Evolutionary conservation across 2,797 vertebrate species (phyloP).

Genomic region (Gorsachius magnificus): DNA sequence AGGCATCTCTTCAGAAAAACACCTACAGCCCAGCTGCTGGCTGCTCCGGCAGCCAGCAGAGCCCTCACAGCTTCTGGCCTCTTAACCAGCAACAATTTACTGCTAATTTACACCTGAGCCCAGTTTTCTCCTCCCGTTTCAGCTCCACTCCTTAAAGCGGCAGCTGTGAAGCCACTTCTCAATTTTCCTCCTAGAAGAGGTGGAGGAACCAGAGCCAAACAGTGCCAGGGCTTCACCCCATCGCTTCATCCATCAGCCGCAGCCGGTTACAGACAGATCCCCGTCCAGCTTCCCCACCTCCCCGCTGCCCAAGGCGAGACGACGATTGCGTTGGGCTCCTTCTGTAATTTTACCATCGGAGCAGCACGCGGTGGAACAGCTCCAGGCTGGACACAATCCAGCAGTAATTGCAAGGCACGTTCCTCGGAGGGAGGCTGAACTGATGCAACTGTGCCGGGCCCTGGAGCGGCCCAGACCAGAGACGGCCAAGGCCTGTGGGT

Average conservation of each 20-base stretch:
- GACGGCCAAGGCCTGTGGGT: fast-evolving
- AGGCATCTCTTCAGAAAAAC: neutral
- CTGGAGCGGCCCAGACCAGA: neutral
- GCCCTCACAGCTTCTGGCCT: neutral
- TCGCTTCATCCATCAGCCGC: neutral
- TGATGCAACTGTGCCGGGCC: fast-evolving
- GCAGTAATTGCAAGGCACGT: fast-evolving
- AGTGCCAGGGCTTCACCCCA: fast-evolving
- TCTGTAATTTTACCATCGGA: fast-evolving
- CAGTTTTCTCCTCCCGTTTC: neutral
- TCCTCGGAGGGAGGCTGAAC: neutral
- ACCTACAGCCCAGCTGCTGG: neutral
- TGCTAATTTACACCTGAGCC: neutral
- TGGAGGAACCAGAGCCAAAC: neutral
- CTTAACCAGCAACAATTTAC: neutral
- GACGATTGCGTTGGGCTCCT: fast-evolving
- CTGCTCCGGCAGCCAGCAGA: neutral
- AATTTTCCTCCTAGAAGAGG: neutral
- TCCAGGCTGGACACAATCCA: neutral
- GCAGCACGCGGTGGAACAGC: neutral
- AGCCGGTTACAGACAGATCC: neutral
- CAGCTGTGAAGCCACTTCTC: neutral
- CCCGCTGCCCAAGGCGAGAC: neutral
- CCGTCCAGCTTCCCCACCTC: neutral
- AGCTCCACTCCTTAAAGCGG: neutral